Evolutionary conservation across 2,797 vertebrate species (phyloP), one percentile per base, ranked within the genome.

Genomic region (Passerculus sandwichensis): DNA sequence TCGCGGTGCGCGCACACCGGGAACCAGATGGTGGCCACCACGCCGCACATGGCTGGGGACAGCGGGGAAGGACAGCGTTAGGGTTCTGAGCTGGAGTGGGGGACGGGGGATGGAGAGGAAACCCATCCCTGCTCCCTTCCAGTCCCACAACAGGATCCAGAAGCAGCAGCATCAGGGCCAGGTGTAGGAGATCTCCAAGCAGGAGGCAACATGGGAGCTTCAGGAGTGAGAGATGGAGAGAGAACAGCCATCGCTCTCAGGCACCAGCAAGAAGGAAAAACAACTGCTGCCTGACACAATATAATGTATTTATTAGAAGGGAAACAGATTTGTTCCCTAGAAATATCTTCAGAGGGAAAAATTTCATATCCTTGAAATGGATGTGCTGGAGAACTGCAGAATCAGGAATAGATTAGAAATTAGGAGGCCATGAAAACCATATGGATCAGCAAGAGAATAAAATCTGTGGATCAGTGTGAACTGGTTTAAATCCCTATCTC

Each of bases 11-110:
- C 98, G 0, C 99, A 99, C 34, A 99, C 98, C 1, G 99, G 99
- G 90, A 99, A 99, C 99, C 99, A 99, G 89, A 99, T 98, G 0
- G 99, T 99, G 3, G 99, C 99, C 3, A 99, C 98, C 1, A 99
- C 92, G 3, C 98, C 98, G 2, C 99, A 99, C 90, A 99, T 80
- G 47, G 98, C 99, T 99, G 98, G 27, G 81, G 93, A 97, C 70
- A 93, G 79, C 94, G 0, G 79, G 54, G 27, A 77, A 76, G 94
- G 74, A 64, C 26, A 19, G 42, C 2, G 36, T 67, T 9, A 72
- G 81, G 19, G 45, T 1, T 47, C 14, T 1, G 6, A 40, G 3
- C 3, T 2, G 29, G 15, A 60, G 66, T 47, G 91, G 10, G 40
- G 20, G 34, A 82, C 15, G 10, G 29, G 50, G 18, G 25, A 29